Percentiles rank a stretch among this genome's conserved stretches.
These are phyloP conservation scores for Platanista minor DNA, from an alignment of 2,113 vertebrate species.

Conservation along the genomic window DNA sequence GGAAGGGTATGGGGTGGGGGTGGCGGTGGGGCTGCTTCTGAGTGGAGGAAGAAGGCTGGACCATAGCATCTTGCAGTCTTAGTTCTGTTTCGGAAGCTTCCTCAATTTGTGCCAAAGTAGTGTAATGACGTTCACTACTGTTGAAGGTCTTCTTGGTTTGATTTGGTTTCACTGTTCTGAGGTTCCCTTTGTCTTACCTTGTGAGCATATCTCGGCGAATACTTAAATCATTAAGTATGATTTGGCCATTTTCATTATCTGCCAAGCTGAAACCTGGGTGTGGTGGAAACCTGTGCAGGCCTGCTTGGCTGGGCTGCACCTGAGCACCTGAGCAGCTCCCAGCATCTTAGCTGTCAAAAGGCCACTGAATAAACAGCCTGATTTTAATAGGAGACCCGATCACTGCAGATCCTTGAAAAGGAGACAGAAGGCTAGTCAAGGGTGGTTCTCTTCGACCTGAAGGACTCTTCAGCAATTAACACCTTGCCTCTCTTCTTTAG, in stretches of 20 bases:
- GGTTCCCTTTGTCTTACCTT: conserved; percentile 53
- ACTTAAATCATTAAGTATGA: conserved; percentile 58
- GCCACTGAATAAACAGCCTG: conserved; percentile 62
- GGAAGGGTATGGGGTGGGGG: background rate
- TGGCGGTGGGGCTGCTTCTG: background rate
- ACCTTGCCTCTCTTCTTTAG: conserved; percentile 8
- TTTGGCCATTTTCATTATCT: conserved; percentile 7
- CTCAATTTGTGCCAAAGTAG: background rate
- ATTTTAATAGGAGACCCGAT: background rate
- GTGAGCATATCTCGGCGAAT: conserved; percentile 22
- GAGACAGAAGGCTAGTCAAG: background rate
- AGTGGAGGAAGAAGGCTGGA: background rate
- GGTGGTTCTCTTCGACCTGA: background rate
- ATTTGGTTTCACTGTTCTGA: conserved; percentile 48
- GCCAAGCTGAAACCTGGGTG: conserved; percentile 39
- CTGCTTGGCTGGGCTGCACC: conserved; percentile 22
- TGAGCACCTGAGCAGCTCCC: conserved; percentile 47
- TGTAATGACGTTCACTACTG: background rate
- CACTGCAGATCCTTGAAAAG: background rate
- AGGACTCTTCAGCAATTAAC: conserved; percentile 51
- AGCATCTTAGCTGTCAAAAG: conserved; percentile 58
- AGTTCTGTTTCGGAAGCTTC: background rate
- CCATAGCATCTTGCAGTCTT: background rate
- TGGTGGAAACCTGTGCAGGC: conserved; percentile 57
- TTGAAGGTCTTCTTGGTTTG: background rate